Evolutionary conservation across 2,797 vertebrate genomes (phyloP).

Genomic region (Serranus cabrilla): DNA sequence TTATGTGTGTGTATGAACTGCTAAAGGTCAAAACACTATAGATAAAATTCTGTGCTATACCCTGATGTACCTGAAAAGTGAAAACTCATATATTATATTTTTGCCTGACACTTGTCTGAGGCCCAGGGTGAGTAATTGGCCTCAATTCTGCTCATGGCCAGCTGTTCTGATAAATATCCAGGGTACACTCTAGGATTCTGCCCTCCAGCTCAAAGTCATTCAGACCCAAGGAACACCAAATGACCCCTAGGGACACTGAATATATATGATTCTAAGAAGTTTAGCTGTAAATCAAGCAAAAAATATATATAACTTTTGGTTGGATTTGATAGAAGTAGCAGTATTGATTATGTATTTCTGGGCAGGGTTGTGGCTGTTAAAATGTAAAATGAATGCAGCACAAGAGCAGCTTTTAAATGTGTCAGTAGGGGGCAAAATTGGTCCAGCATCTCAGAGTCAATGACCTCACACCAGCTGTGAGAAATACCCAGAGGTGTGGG

Average conservation of each 20-base stretch:
- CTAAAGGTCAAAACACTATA: constrained; percentile 3
- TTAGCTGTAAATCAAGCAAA: neutral
- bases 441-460: constrained; percentile 62
- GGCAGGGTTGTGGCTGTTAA: constrained; percentile 9
- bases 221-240: constrained; percentile 9
- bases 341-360: constrained; percentile 35
- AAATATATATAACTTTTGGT: neutral
- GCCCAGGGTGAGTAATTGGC: neutral
- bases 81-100: constrained; percentile 5
- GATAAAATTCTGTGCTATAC: constrained; percentile 10
- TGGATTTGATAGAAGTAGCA: constrained; percentile 12
- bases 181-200: neutral
- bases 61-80: constrained; percentile 9
- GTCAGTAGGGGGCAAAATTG: constrained; percentile 84
- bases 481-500: constrained; percentile 23
- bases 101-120: neutral
- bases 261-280: constrained; percentile 14
- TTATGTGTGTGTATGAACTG: neutral
- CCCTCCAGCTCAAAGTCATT: constrained; percentile 36
- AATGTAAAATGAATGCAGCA: constrained; percentile 16
- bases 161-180: constrained; percentile 24
- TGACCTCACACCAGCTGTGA: constrained; percentile 55
- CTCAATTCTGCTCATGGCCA: constrained; percentile 10
- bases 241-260: constrained; percentile 10
- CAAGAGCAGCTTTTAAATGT: constrained; percentile 50